phyloP scores from a whole-genome alignment of 2,888 invertebrate genomes.

The Nemotelus pantherinus region DNA sequence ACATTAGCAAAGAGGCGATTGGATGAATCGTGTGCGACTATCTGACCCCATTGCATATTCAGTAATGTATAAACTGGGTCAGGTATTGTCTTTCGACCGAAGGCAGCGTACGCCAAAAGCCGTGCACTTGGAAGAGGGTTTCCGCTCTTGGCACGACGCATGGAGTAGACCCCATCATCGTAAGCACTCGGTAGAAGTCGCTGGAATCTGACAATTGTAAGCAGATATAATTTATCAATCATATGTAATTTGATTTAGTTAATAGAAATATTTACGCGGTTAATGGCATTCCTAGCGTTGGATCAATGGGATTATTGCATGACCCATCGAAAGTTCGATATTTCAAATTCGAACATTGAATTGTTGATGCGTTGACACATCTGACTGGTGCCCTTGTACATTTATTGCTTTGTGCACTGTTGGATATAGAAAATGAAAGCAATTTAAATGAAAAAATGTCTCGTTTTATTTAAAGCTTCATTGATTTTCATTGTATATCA shows the following conservation, averaged over 20 bases:
- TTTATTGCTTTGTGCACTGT: too few relatives aligned
- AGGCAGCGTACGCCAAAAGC: background rate
- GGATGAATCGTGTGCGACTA: constrained; percentile 51
- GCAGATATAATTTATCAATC: too few relatives aligned
- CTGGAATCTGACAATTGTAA: background rate
- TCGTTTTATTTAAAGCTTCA: too few relatives aligned
- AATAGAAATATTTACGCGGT: constrained; percentile 12
- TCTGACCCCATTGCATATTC: constrained; percentile 31
- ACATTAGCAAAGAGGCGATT: constrained; percentile 52
- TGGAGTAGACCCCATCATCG: background rate
- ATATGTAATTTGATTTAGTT: too few relatives aligned
- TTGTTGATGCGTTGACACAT: constrained; percentile 2
- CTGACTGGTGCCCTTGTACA: background rate
- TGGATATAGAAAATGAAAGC: too few relatives aligned
- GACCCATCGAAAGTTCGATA: constrained; percentile 21
- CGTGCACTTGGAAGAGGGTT: constrained; percentile 25
- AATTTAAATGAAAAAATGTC: too few relatives aligned
- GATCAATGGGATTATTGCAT: constrained; percentile 15
- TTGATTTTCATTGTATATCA: too few relatives aligned
- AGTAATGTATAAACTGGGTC: constrained; percentile 1
- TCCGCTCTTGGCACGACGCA: background rate
- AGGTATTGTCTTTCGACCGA: background rate
- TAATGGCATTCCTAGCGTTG: constrained; percentile 3
- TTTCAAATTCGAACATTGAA: constrained; percentile 2
- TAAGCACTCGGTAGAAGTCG: constrained; percentile 14